Percentiles rank a stretch among this genome's conserved stretches.
Evolutionary conservation across 2,113 vertebrate genomes (phyloP).

Genomic region (Gasterosteus nipponicus): DNA sequence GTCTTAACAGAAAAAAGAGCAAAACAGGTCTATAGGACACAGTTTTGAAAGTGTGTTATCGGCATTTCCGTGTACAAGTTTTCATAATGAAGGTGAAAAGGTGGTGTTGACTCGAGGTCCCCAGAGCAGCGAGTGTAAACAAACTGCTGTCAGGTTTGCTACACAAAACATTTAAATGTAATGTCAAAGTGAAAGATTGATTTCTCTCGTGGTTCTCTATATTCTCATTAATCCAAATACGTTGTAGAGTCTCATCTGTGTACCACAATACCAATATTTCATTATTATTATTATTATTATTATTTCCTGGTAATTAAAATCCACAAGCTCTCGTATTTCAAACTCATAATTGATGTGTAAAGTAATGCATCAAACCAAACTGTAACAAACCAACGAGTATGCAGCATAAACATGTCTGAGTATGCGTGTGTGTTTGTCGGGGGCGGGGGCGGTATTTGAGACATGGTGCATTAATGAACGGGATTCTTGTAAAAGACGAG

Average conservation of each 20-base stretch:
- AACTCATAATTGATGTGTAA: background rate
- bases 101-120: slow-evolving; percentile 18
- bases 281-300: slow-evolving; percentile 22
- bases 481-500: slow-evolving; percentile 28
- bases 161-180: slow-evolving; percentile 40
- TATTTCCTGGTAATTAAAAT: slow-evolving; percentile 41
- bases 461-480: slow-evolving; percentile 33
- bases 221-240: slow-evolving; percentile 38
- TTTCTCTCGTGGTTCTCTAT: slow-evolving; percentile 11
- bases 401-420: background rate
- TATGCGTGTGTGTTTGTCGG: background rate
- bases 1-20: slow-evolving; percentile 9
- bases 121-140: slow-evolving; percentile 12
- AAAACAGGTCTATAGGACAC: background rate
- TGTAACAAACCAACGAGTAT: background rate
- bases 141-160: background rate
- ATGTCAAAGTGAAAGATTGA: slow-evolving; percentile 29
- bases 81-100: slow-evolving; percentile 39
- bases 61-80: slow-evolving; percentile 23
- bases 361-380: slow-evolving; percentile 12
- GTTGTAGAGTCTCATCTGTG: slow-evolving; percentile 20
- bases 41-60: background rate
- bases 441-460: background rate
- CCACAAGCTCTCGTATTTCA: slow-evolving; percentile 1
- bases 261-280: slow-evolving; percentile 17